phyloP scores from a whole-genome alignment of 2,888 invertebrate species.

The Troglohyphantes excavatus region DNA sequence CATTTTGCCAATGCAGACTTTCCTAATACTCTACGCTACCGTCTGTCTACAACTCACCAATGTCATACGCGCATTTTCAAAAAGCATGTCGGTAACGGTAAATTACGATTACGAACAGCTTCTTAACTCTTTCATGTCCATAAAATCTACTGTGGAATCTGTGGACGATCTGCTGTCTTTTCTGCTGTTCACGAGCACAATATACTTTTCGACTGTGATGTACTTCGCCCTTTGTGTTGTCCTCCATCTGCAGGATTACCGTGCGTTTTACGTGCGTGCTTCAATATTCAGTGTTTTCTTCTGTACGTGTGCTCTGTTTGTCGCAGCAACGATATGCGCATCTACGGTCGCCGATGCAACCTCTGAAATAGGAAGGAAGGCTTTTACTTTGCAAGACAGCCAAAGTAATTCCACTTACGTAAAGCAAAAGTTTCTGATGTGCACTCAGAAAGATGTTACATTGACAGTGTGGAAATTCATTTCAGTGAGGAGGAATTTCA shows the following conservation, averaged over 20 bases:
- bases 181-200: neutral
- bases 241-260: neutral
- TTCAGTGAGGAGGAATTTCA: neutral
- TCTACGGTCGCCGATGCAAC: neutral
- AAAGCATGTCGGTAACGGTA: neutral
- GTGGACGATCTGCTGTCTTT: neutral
- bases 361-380: neutral
- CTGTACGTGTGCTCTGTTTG: neutral
- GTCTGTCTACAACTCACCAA: neutral
- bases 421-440: neutral
- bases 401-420: neutral
- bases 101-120: neutral
- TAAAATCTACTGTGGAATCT: neutral
- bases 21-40: neutral
- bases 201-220: neutral
- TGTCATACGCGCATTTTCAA: neutral
- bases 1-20: neutral
- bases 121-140: neutral
- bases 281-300: neutral
- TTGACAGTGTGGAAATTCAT: conserved; percentile 27
- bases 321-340: neutral
- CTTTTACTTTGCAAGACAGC: neutral
- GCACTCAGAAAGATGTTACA: neutral
- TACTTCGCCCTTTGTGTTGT: neutral
- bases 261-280: neutral